A percentile compares a stretch with the other conserved stretches of the same genome.
phyloP scores from a whole-genome alignment of 1,140 invertebrate species.

The Dufourea novaeangliae region DNA sequence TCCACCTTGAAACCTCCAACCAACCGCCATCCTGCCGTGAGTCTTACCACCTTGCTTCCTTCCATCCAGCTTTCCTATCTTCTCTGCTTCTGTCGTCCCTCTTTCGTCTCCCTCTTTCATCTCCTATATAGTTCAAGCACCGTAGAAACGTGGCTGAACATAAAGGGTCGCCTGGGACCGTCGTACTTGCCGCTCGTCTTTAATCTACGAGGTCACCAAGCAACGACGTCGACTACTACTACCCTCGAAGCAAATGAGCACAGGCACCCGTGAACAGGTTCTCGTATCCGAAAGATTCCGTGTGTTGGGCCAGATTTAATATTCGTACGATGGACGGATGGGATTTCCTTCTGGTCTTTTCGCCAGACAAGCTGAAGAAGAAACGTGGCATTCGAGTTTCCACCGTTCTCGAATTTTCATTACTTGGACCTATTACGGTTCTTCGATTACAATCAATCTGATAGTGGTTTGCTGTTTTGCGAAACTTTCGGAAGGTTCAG shows the following conservation, averaged over 20 bases:
- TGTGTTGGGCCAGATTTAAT: constrained; percentile 38
- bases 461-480: too few relatives aligned
- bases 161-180: constrained; percentile 67
- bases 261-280: constrained; percentile 1
- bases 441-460: too few relatives aligned
- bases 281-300: constrained; percentile 23
- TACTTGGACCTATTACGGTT: too few relatives aligned
- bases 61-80: constrained; percentile 56
- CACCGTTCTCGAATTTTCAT: too few relatives aligned
- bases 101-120: constrained; percentile 4
- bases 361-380: too few relatives aligned
- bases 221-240: constrained; percentile 33
- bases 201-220: constrained; percentile 65
- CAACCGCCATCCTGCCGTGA: constrained; percentile 63
- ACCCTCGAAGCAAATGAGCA: constrained; percentile 29
- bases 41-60: constrained; percentile 69
- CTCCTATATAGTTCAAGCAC: constrained; percentile 49
- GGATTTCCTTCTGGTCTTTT: too few relatives aligned
- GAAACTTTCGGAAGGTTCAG: too few relatives aligned
- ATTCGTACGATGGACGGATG: background rate
- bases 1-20: constrained; percentile 70
- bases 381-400: too few relatives aligned
- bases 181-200: constrained; percentile 69
- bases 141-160: constrained; percentile 56
- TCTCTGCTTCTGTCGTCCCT: constrained; percentile 1